These are phyloP conservation scores for Macaca fascicularis DNA, from an alignment of 2,113 vertebrate genomes.

Conservation along the genomic window T2T-MFA8v1.1 NC_088388.1:45737001-45737500, in stretches of 20 bases:
- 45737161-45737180: not conserved
- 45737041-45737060: not conserved
- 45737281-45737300: not conserved
- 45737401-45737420: constrained; percentile 35
- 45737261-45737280: constrained; percentile 13
- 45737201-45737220: constrained; percentile 19
- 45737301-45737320: constrained; percentile 60
- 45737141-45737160: not conserved
- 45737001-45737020: not conserved
- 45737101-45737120: not conserved
- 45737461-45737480: not conserved
- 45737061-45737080: not conserved
- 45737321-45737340: not conserved
- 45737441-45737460: not conserved
- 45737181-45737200: not conserved
- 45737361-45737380: constrained; percentile 4
- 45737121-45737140: not conserved
- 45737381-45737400: not conserved
- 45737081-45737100: not conserved
- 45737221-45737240: not conserved
- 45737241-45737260: not conserved
- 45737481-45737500: not conserved
- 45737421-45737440: constrained; percentile 54
- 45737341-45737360: constrained; percentile 53
- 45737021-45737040: accelerated